Conservation (phyloP, 1,140 invertebrate genomes). For the Episyrphus balteatus region DNA sequence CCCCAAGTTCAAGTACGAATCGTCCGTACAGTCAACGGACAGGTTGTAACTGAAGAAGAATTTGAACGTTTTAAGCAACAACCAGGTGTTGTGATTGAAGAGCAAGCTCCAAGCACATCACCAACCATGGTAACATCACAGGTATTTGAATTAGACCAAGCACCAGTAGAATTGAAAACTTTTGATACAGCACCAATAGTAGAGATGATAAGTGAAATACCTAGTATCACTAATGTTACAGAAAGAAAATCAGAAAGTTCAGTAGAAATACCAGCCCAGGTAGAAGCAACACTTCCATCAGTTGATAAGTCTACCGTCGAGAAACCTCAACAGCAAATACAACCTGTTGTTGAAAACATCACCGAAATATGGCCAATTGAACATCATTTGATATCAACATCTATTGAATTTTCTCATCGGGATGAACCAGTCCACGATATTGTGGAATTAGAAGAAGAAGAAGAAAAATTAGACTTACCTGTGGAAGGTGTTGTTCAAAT, state of each 20-base stretch:
- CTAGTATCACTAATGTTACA: constrained; percentile 32
- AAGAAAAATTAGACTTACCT: neutral
- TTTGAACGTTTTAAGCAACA: constrained; percentile 29
- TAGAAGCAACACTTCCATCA: constrained; percentile 4
- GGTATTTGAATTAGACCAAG: constrained; percentile 36
- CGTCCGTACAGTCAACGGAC: constrained; percentile 44
- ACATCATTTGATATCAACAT: constrained; percentile 25
- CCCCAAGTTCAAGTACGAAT: constrained; percentile 64
- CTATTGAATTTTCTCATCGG: constrained; percentile 33
- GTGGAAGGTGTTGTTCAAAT: constrained; percentile 11
- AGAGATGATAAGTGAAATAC: constrained; percentile 16
- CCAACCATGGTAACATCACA: constrained; percentile 19
- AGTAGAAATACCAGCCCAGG: constrained; percentile 4
- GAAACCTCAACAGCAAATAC: constrained; percentile 3
- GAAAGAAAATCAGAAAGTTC: constrained; percentile 16
- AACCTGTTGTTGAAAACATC: constrained; percentile 22
- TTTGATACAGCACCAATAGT: constrained; percentile 11
- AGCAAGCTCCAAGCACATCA: constrained; percentile 14
- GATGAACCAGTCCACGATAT: constrained; percentile 6
- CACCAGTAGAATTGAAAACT: constrained; percentile 20
- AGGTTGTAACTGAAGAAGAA: constrained; percentile 39
- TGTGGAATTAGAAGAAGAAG: neutral
- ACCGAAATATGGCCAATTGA: constrained; percentile 31
- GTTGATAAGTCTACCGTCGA: neutral
- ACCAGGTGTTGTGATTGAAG: constrained; percentile 30